phyloP scores from a whole-genome alignment of 1,140 invertebrate genomes.

The Triops longicaudatus region DNA sequence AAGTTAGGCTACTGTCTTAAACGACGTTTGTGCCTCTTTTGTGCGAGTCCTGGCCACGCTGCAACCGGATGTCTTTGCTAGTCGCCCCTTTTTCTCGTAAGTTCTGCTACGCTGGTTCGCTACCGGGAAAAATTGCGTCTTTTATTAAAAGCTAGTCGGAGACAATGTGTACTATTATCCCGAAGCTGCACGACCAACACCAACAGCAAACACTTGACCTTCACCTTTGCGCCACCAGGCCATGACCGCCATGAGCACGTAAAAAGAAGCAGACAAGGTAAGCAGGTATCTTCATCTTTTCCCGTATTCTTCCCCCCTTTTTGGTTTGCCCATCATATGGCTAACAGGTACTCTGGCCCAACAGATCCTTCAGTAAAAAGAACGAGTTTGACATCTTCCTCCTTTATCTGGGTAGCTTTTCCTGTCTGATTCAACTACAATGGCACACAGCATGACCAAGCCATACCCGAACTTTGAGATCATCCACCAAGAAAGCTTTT shows the following conservation, averaged over 20 bases:
- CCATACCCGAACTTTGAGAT: conserved; percentile 10
- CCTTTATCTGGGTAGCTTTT: not conserved
- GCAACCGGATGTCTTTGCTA: not conserved
- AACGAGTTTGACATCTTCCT: not conserved
- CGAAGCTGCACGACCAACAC: not conserved
- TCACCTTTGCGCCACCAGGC: not conserved
- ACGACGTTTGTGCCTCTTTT: not conserved
- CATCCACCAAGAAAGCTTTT: not conserved
- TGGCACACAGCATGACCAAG: not conserved
- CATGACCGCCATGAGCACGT: not conserved
- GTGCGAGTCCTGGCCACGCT: not conserved
- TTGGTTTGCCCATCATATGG: not conserved
- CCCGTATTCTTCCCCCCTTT: not conserved
- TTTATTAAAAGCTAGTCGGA: not conserved
- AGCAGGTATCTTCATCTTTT: not conserved
- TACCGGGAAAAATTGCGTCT: not conserved
- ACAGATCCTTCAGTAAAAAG: not conserved
- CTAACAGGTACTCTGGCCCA: not conserved
- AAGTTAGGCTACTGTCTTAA: too few species aligned
- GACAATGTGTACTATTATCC: not conserved
- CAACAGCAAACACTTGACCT: not conserved
- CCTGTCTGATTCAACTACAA: not conserved
- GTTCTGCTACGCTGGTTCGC: not conserved
- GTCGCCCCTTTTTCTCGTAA: not conserved
- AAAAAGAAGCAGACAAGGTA: conserved; percentile 1